Evolutionary conservation across 2,113 vertebrate genomes (phyloP), one percentile per base, ranked within the genome.

Genomic region (Chaetodon auriga): DNA sequence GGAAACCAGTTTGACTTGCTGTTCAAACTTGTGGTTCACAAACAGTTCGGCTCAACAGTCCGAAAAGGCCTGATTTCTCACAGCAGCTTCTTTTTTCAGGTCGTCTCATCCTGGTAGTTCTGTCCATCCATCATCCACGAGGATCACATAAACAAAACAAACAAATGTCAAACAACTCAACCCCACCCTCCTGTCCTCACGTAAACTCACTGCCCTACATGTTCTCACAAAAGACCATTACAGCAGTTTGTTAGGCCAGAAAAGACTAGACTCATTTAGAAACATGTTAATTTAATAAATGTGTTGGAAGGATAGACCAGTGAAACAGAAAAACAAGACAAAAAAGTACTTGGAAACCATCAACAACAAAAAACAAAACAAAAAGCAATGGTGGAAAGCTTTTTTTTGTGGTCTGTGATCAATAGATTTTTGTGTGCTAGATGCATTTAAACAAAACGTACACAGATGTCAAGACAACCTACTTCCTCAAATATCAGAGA

Each of bases 1-100:
- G 64, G 62, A 92, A 93, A 92, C 89, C 69, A 82, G 87, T 89
- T 81, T 65, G 75, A 89, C 86, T 83, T 35, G 72, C 73, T 86
- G 72, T 80, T 90, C 23, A 80, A 43, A 74, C 71, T 60, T 77
- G n/a, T 54, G 46, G 58, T 65, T 85, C 23, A 51, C 36, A 83
- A 84, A 65, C 38, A 61, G 9, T 19, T 76, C 62, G 68, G 57
- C 15, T 64, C 1, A 61, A 75, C 49, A 5, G 21, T 49, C 21
- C 68, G 46, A 83, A 79, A 51, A 58, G 54, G 23, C 10, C 16
- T 68, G 19, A 68, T 75, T 81, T 68, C 64, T 63, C 12, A 60
- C 1, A 43, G 46, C 12, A 35, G 68, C 38, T 21, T 55, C 16
- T 30, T 18, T 70, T 79, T 73, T 66, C 19, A 70, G 25, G 43